Conservation (phyloP, 2,888 invertebrate species). For the Eristalis tenax region DNA sequence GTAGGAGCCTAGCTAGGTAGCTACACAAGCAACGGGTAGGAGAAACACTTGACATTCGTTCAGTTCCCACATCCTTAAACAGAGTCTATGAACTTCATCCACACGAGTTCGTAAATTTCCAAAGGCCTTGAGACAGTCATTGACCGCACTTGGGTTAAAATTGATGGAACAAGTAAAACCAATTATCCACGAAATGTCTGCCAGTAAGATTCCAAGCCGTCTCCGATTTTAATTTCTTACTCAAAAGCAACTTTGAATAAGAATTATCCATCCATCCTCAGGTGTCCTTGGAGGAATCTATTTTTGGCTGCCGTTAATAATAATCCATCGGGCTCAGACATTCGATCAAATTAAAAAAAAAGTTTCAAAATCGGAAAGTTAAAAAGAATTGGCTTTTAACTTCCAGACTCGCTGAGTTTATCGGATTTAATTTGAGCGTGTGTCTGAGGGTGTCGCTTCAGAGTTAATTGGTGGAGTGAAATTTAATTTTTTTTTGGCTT, state of each 20-base stretch:
- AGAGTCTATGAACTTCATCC: background rate
- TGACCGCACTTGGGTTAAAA: background rate
- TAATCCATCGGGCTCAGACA: background rate
- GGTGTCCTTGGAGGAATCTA: background rate
- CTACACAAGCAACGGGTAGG: background rate
- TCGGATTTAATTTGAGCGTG: background rate
- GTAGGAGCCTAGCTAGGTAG: too few relatives aligned
- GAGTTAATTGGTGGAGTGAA: too few relatives aligned
- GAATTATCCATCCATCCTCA: background rate
- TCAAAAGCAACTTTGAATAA: background rate
- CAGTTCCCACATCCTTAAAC: background rate
- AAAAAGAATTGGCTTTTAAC: background rate
- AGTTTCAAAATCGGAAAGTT: background rate
- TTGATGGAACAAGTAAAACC: background rate
- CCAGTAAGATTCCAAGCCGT: background rate
- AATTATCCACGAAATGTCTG: background rate
- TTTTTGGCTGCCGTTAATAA: background rate
- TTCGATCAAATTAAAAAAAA: background rate
- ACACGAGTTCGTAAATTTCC: background rate
- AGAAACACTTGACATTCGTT: background rate
- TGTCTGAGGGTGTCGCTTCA: too few relatives aligned
- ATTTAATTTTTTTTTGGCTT: too few relatives aligned
- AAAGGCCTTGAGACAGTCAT: background rate
- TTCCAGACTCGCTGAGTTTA: background rate
- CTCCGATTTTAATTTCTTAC: background rate